Evolutionary conservation across 2,888 invertebrate genomes (phyloP).

Genomic region (Seira musarum): DNA sequence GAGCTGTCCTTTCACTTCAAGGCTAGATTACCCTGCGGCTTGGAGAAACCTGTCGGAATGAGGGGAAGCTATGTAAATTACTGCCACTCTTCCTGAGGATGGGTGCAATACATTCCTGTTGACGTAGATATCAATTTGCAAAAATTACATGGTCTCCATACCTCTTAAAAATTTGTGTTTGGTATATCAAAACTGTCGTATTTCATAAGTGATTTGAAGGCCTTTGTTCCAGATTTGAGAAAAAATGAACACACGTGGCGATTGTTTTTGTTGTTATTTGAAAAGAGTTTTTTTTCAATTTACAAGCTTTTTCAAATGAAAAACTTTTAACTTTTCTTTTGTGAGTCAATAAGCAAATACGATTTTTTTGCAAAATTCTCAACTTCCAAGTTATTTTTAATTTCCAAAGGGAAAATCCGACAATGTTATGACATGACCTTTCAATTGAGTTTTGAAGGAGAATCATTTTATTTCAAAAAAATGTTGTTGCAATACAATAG

Average conservation of each 20-base stretch:
- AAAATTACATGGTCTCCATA: neutral
- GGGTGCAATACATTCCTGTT: constrained; percentile 1
- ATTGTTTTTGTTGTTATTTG: neutral
- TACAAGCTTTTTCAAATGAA: no score
- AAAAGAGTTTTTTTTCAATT: no score
- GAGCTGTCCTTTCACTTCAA: constrained; percentile 1
- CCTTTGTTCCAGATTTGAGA: neutral
- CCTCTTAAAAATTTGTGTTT: neutral
- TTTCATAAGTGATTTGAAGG: neutral
- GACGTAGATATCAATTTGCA: neutral
- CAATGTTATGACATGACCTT: neutral
- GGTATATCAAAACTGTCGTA: neutral
- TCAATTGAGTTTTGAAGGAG: neutral
- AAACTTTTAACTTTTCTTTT: no score
- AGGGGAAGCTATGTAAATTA: neutral
- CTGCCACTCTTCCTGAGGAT: neutral
- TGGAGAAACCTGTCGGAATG: constrained; percentile 11
- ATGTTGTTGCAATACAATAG: no score
- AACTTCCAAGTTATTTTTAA: neutral
- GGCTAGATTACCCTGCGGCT: neutral
- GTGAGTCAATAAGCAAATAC: neutral
- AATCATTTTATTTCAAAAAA: no score
- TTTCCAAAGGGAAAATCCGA: neutral
- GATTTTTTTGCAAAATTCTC: neutral
- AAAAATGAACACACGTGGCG: neutral